phyloP scores from a whole-genome alignment of 1,140 invertebrate species.

The Hycleus cichorii region DNA sequence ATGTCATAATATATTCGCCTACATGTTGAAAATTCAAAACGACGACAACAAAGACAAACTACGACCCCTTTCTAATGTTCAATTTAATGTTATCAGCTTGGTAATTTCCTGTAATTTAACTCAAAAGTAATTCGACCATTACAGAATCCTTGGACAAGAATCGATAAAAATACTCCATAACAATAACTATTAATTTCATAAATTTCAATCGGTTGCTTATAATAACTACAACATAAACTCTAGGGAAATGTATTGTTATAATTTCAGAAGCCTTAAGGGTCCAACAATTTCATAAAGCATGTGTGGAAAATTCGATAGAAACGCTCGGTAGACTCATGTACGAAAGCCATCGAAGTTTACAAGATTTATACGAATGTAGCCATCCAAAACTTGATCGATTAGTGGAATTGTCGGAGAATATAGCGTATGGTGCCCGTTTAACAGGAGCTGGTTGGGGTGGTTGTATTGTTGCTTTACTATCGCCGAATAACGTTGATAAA shows the following conservation, averaged over 20 bases:
- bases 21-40: no score
- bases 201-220: no score
- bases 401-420: conserved; percentile 65
- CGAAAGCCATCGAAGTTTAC: conserved; percentile 78
- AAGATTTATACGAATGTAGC: conserved; percentile 88
- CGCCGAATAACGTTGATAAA: conserved; percentile 53
- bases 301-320: conserved; percentile 49
- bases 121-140: no score
- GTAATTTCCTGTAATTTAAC: no score
- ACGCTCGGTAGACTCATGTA: conserved; percentile 80
- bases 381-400: conserved; percentile 80
- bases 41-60: no score
- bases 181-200: no score
- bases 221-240: no score
- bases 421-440: conserved; percentile 75
- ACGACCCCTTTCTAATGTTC: no score
- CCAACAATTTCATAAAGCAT: conserved; percentile 61
- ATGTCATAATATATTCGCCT: neutral
- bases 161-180: no score
- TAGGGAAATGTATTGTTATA: neutral
- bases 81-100: no score
- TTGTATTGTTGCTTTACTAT: conserved; percentile 80
- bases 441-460: conserved; percentile 98
- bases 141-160: no score
- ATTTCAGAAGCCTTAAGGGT: conserved; percentile 73